A percentile compares a stretch with the other conserved stretches of the same genome.
Evolutionary conservation across 2,113 vertebrate genomes (phyloP).

Genomic region (Gallinago paraguaiae): DNA sequence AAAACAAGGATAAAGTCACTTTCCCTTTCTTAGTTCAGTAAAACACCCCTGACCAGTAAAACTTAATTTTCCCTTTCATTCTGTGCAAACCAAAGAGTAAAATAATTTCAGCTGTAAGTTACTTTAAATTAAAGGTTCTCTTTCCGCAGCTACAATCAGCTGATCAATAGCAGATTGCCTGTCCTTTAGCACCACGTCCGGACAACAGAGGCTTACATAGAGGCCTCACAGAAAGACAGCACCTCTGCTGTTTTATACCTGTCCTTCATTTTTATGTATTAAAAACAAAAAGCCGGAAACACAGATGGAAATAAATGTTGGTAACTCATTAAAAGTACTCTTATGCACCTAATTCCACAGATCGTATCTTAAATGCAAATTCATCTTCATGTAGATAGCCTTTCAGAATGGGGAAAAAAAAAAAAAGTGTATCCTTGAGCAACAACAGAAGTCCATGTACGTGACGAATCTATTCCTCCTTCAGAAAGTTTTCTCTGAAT

Average conservation of each 20-base stretch:
- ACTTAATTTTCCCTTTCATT: conserved; percentile 66
- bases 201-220: conserved; percentile 55
- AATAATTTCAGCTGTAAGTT: conserved; percentile 57
- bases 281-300: conserved; percentile 7
- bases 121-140: conserved; percentile 57
- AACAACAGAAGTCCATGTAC: not conserved
- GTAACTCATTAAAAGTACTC: conserved; percentile 12
- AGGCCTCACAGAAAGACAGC: conserved; percentile 30
- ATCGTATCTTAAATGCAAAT: not conserved
- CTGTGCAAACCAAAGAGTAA: conserved; percentile 50
- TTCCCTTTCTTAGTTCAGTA: conserved; percentile 64
- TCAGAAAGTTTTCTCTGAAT: conserved; percentile 39
- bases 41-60: conserved; percentile 33
- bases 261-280: conserved; percentile 53
- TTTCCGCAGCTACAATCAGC: conserved; percentile 49
- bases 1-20: not conserved
- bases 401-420: not conserved
- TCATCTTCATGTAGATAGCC: not conserved
- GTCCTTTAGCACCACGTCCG: conserved; percentile 63
- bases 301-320: not conserved
- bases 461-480: conserved; percentile 30
- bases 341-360: conserved; percentile 42
- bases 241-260: conserved; percentile 28
- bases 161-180: conserved; percentile 60
- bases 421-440: not conserved